These are phyloP conservation scores for Cheilinus undulatus DNA, from an alignment of 2,113 vertebrate species.

Conservation along the genomic window DNA sequence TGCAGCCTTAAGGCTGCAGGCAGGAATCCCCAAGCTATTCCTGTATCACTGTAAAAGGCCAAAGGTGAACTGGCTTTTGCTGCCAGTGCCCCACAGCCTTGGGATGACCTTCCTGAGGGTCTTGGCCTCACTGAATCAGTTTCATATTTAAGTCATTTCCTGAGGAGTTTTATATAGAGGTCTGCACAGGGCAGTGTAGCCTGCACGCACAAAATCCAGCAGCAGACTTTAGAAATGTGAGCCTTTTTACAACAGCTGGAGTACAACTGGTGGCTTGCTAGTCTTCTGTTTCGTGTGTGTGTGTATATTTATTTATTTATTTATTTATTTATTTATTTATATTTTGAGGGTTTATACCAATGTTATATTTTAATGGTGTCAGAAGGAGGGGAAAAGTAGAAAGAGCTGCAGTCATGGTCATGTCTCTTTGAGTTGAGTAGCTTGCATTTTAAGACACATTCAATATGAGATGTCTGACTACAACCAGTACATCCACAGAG, in stretches of 20 bases:
- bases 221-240: neutral
- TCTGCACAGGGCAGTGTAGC: neutral
- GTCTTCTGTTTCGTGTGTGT: neutral
- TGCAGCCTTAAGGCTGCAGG: neutral
- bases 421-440: too few species aligned
- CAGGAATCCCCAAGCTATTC: slow-evolving; percentile 2
- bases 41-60: slow-evolving; percentile 9
- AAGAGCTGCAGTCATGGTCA: too few species aligned
- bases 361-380: too few species aligned
- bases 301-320: too few species aligned
- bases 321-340: too few species aligned
- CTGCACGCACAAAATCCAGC: neutral
- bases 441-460: too few species aligned
- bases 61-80: slow-evolving; percentile 22
- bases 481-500: too few species aligned
- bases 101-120: slow-evolving; percentile 10
- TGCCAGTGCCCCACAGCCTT: neutral
- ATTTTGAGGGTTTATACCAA: too few species aligned
- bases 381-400: too few species aligned
- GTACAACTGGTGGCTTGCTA: neutral
- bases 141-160: neutral
- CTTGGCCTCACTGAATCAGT: neutral
- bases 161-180: neutral
- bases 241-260: neutral
- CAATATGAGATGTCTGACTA: too few species aligned